Percentiles rank a stretch among this genome's conserved stretches.
phyloP scores from a whole-genome alignment of 2,113 vertebrate species.

The Ascaphus truei region DNA sequence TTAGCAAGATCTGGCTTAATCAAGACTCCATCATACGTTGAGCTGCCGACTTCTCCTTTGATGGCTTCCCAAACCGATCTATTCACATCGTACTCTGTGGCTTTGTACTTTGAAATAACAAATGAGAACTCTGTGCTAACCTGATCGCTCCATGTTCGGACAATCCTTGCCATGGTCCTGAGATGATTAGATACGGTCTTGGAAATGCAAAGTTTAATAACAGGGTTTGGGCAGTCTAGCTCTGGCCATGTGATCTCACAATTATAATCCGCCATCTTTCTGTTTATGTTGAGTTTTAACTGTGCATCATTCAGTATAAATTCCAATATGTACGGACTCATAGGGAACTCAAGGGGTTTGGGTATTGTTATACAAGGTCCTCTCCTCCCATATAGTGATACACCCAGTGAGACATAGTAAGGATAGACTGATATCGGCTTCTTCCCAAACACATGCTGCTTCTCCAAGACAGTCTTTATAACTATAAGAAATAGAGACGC shows the following conservation, averaged over 20 bases:
- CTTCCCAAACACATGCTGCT: constrained; percentile 58
- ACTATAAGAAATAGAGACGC: constrained; percentile 59
- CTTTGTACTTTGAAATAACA: constrained; percentile 56
- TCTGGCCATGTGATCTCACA: constrained; percentile 58
- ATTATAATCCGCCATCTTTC: constrained; percentile 54
- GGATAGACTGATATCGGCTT: constrained; percentile 68
- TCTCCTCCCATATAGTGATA: constrained; percentile 76
- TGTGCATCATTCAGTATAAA: constrained; percentile 56
- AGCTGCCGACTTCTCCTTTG: constrained; percentile 39
- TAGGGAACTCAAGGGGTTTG: constrained; percentile 51
- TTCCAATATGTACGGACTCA: constrained; percentile 58
- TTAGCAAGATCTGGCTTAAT: constrained; percentile 44
- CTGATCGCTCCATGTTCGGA: constrained; percentile 61
- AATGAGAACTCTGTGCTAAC: constrained; percentile 51
- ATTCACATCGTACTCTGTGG: constrained; percentile 42
- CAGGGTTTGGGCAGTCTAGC: not conserved
- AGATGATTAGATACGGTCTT: constrained; percentile 54
- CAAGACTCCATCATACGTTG: constrained; percentile 43
- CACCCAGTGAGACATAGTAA: constrained; percentile 68
- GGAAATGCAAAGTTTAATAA: constrained; percentile 60
- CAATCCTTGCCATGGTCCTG: constrained; percentile 42
- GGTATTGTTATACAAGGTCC: constrained; percentile 68
- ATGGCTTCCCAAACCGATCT: constrained; percentile 59
- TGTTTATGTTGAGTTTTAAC: constrained; percentile 49
- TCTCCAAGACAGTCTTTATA: constrained; percentile 56